phyloP scores from a whole-genome alignment of 2,113 vertebrate species.

The Gymnogyps californianus region DNA sequence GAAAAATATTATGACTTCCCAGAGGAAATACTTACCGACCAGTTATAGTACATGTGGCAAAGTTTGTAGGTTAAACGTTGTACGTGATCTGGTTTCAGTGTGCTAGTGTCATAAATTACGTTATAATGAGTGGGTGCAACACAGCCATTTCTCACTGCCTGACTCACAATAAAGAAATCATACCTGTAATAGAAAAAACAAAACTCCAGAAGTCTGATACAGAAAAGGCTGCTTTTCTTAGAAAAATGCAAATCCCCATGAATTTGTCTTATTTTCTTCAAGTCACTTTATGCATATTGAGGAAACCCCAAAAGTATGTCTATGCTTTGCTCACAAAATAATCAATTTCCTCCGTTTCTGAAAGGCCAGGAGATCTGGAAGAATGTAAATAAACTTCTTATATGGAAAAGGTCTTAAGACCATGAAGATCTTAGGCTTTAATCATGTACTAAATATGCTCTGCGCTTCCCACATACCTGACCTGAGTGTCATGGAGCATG shows the following conservation, averaged over 20 bases:
- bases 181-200: conserved; percentile 75
- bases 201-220: fast-evolving
- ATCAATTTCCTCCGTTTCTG: neutral
- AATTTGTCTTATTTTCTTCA: neutral
- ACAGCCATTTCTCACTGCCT: conserved; percentile 82
- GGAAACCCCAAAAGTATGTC: neutral
- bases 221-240: neutral
- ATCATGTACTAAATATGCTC: fast-evolving
- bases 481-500: fast-evolving
- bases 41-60: conserved; percentile 96
- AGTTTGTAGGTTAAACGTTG: conserved; percentile 94
- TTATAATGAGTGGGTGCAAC: conserved; percentile 94
- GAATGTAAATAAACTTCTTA: neutral
- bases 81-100: conserved; percentile 90
- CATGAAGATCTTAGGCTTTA: neutral
- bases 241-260: neutral
- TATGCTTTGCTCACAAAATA: neutral
- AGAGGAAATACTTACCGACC: conserved; percentile 80
- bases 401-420: neutral
- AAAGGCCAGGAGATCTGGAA: neutral
- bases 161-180: conserved; percentile 93
- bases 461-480: neutral
- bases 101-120: conserved; percentile 88
- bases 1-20: neutral
- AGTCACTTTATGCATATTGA: neutral